A percentile compares a stretch with the other conserved stretches of the same genome.
phyloP scores from a whole-genome alignment of 2,113 vertebrate genomes.

The Illadopsis cleaveri region DNA sequence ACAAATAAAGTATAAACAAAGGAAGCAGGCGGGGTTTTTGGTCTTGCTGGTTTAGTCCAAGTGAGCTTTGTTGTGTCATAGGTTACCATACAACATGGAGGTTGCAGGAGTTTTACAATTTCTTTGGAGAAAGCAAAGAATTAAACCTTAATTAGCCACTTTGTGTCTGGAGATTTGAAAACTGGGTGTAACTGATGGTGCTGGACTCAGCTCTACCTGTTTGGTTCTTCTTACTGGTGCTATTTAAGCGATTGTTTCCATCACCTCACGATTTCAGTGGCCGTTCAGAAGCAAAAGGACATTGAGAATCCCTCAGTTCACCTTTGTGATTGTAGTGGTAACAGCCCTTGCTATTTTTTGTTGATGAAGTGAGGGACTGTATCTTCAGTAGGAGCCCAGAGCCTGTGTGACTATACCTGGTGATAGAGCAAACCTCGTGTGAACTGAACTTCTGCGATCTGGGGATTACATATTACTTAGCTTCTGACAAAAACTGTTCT shows the following conservation, averaged over 20 bases:
- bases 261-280: accelerated
- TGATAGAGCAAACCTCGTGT: background rate
- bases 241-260: background rate
- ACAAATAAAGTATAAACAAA: background rate
- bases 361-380: background rate
- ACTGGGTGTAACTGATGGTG: accelerated
- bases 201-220: background rate
- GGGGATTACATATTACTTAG: background rate
- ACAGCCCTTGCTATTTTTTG: background rate
- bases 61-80: background rate
- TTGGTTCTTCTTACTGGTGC: background rate
- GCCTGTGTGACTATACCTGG: background rate
- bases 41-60: background rate
- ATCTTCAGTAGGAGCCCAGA: background rate
- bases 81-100: background rate
- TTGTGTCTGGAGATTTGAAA: background rate
- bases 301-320: background rate
- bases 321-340: background rate
- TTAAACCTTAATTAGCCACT: background rate
- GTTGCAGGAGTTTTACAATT: background rate
- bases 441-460: background rate
- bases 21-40: background rate
- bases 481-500: background rate
- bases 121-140: background rate
- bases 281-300: background rate